Base-by-base conservation (phyloP, 2,797 vertebrate genomes). In the Gymnoscopelus microlampas region DNA sequence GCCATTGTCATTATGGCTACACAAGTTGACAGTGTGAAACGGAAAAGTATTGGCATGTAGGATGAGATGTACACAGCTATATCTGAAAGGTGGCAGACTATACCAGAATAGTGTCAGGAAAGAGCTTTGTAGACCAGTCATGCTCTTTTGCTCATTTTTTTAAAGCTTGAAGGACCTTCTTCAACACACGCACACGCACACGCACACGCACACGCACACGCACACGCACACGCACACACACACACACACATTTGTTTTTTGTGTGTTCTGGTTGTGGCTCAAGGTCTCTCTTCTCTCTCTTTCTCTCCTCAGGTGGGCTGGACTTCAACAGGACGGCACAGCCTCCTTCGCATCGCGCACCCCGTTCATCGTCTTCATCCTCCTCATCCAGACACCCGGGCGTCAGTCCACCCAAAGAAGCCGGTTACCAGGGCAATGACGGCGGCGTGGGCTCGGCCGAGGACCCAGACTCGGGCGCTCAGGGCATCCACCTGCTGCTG, bases 401-500 rank as follows among this genome's bases (percentile, higher is more conserved):
- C 51, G 48, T 75, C 23, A 71, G 77, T 58, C 78, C 26, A 0
- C 66, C 80, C 19, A 68, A 73, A 32, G 81, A 85, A 4, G 61
- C 76, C 47, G 74, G 74, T 67, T 84, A 73, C 84, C 80, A 66
- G 9, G 60, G 73, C 54, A 68, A 81, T 14, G 54, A 57, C 0
- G 85, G 70, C 3, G 74, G 71, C 13, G 39, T 53, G 1, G 71
- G 69, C 4, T 81, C 80, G 0, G 79, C 79, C 3, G 79, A 79
- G 26, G 79, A 85, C 60, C 26, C 74, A 26, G 91, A 91, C 24
- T 80, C 89, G 10, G 91, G 91, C 0, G 92, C 93, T 65, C 93
- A 93, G 72, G 94, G 94, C 48, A 94, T 94, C 79, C 94, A 94
- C 74, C 89, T 94, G 39, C 79, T 94, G 13, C 80, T 94, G 62